phyloP scores from a whole-genome alignment of 2,113 vertebrate genomes.

The Ptyas mucosa region DNA sequence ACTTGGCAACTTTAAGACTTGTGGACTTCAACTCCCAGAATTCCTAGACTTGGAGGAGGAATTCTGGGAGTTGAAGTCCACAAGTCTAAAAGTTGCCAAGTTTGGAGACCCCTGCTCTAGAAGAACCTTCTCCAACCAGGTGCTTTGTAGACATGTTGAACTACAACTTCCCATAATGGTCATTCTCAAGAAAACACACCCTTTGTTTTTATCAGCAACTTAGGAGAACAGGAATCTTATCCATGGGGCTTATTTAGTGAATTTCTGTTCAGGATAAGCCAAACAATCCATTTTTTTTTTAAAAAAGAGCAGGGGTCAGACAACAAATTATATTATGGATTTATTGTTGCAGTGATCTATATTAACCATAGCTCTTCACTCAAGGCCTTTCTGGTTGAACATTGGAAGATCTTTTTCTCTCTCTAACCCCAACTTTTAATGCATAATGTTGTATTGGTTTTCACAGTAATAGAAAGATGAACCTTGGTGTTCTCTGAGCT shows the following conservation, averaged over 20 bases:
- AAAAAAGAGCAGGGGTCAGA: background rate
- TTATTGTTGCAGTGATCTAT: background rate
- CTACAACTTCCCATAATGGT: background rate
- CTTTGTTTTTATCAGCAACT: background rate
- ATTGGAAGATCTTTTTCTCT: background rate
- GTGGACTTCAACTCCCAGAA: too few species aligned
- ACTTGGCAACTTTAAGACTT: too few species aligned
- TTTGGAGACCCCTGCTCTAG: background rate
- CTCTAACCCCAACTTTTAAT: background rate
- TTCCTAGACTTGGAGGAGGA: too few species aligned
- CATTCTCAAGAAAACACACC: background rate
- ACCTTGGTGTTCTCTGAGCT: too few species aligned
- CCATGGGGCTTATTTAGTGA: background rate
- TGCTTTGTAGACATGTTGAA: background rate
- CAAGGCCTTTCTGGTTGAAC: background rate
- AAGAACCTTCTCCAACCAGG: background rate
- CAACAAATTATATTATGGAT: background rate
- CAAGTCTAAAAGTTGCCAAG: too few species aligned
- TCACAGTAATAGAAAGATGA: too few species aligned
- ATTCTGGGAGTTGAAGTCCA: too few species aligned
- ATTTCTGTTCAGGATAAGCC: background rate
- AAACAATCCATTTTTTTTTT: background rate
- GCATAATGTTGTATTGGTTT: background rate
- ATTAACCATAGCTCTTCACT: background rate
- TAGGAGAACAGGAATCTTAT: background rate